Base-by-base conservation (phyloP, 2,113 vertebrate genomes). In the Aleadryas rufinucha region DNA sequence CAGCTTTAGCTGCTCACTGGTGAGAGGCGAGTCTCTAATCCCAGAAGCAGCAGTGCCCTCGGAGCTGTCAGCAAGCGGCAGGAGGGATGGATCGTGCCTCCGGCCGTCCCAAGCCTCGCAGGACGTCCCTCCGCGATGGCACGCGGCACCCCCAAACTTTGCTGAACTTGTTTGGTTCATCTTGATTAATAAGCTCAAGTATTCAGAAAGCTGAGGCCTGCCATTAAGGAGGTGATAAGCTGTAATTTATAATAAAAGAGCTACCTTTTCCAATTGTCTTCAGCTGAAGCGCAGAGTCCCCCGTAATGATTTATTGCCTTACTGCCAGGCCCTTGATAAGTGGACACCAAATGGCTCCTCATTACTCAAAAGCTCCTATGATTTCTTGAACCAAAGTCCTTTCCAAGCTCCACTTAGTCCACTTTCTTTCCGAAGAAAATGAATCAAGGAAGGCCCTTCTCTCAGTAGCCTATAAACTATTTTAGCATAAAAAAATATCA, bases 241-340 rank as follows among this genome's bases (percentile, higher is more conserved):
- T 96, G 98, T 98, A 98, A 98, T 98, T 98, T 97, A 97, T 98
- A 98, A 98, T 98, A 98, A 98, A 91, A 95, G 98, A 98, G 97
- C 97, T 97, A 98, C 98, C 96, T 97, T 98, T 97, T 89, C 84
- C 81, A 95, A 97, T 97, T 96, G 97, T 97, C 97, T 97, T 96
- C 81, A 97, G 96, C 97, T 96, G 95, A 98, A 98, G 96, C 72
- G 5, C 96, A 97, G 96, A 98, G 98, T 97, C 97, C 96, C 70
- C 97, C 9, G 57, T 75, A 97, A 97, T 99, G 98, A 98, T 98
- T 99, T 98, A 99, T 98, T 98, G 97, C 98, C 97, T 98, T 87
- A 96, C 97, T 97, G 97, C 87, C 89, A 98, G 98, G 98, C 90
- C 94, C 97, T 98, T 98, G 97, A 97, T 98, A 98, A 98, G 97